phyloP scores from a whole-genome alignment of 2,113 vertebrate species.

The Gallinago media region DNA sequence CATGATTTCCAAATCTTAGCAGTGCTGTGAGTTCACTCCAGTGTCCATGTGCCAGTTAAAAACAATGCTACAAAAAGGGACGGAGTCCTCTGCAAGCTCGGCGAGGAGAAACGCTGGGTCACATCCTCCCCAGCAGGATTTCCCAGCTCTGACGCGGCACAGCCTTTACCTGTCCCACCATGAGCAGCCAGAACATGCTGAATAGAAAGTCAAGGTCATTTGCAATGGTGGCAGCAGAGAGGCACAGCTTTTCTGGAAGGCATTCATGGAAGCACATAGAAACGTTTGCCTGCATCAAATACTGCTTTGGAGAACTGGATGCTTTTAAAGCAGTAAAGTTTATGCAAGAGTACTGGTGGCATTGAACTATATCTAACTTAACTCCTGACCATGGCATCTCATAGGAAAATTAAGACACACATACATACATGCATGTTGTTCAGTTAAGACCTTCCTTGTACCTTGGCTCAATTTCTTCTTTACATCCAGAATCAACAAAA shows the following conservation, averaged over 20 bases:
- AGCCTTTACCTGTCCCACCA: background rate
- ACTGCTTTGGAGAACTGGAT: background rate
- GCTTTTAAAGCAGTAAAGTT: background rate
- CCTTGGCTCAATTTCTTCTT: background rate
- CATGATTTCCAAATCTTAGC: background rate
- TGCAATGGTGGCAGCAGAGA: background rate
- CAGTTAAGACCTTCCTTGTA: background rate
- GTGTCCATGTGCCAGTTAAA: fast-evolving
- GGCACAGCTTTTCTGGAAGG: background rate
- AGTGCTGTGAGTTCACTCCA: background rate
- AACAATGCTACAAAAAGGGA: background rate
- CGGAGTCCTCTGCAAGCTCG: fast-evolving
- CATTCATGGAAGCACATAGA: background rate
- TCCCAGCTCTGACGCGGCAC: background rate
- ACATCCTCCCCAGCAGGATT: background rate
- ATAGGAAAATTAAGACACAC: background rate
- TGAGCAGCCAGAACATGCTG: fast-evolving
- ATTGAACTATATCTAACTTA: background rate
- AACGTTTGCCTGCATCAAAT: background rate
- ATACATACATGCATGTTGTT: background rate
- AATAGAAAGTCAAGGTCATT: background rate
- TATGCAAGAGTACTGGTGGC: background rate
- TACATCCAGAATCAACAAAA: background rate
- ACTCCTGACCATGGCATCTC: background rate
- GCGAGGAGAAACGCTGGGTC: background rate